Conservation (phyloP, 2,888 invertebrate species). For the Aromia moschata region DNA sequence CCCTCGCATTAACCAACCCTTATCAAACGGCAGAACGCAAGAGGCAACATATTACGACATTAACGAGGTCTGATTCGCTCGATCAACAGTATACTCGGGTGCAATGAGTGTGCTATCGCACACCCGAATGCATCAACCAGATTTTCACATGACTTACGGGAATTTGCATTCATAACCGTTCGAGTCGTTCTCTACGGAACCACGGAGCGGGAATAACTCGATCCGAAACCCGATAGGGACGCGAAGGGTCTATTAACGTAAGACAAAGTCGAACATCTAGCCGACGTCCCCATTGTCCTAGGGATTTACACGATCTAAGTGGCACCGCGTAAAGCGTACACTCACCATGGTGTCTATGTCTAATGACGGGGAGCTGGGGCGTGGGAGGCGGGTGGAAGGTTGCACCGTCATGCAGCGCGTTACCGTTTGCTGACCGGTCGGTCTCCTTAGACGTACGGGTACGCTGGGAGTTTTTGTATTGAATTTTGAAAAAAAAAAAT, state of each 20-base stretch:
- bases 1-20: neutral
- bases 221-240: conserved; percentile 41
- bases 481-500: too few relatives aligned
- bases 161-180: conserved; percentile 29
- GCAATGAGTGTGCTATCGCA: conserved; percentile 27
- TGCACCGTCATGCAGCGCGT: too few relatives aligned
- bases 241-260: conserved; percentile 53
- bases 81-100: conserved; percentile 25
- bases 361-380: conserved; percentile 36
- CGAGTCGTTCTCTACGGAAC: conserved; percentile 33
- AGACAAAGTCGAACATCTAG: conserved; percentile 56
- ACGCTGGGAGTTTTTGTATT: too few relatives aligned
- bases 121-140: conserved; percentile 21
- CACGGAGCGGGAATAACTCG: conserved; percentile 36
- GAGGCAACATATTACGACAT: neutral
- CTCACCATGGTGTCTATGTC: conserved; percentile 44
- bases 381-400: neutral
- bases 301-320: conserved; percentile 48
- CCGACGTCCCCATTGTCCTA: conserved; percentile 53
- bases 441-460: too few relatives aligned
- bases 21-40: conserved; percentile 3
- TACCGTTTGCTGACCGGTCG: too few relatives aligned
- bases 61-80: conserved; percentile 7
- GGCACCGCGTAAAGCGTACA: conserved; percentile 41
- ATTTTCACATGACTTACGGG: conserved; percentile 30